Base-by-base conservation (phyloP, 1,140 invertebrate genomes). In the Pseudoatta argentina region DNA sequence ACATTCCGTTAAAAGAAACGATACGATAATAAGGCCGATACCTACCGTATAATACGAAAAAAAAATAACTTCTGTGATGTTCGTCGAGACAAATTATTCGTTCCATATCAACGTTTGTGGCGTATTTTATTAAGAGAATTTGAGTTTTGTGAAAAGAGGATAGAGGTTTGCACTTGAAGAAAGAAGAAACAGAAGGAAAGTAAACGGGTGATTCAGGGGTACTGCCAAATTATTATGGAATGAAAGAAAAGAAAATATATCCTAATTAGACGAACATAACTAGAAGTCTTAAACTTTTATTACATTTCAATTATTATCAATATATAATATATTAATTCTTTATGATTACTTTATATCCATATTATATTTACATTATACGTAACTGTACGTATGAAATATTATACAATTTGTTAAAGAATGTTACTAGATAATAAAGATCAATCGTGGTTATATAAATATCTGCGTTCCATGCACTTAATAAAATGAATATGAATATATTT, bases 351-450 rank as follows among this genome's bases (percentile, higher is more conserved):
- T 86, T 87, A 83, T 69, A 34, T 75, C 39, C 51, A 85, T 44
- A 73, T 77, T 77, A 77, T 72, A 82, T 71, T 67, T 82, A 82
- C 34, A 86, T 67, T 69, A 86, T 86, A 79, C 24, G 34, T 88
- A 90, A 75, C 69, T 71, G 61, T 88, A 88, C 72, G 77, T 73
- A 66, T 78, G 86, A 66, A 57, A 78, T 69, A 89, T 78, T 87
- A 85, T 87, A 89, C 77, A 59, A 81, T 89, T 89, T 89, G 88
- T 89, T 89, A 89, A 89, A 69, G 39, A 89, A 90, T 90, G 86
- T 90, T 72, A 85, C 16, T 81, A 63, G 44, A 81, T 79, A 90
- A 89, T 89, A 89, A 89, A 89, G 78, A 89, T 88, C 48, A 55
- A 88, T 83, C 77, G 67, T 72, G 66, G 85, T 89, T 89, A 88